These are phyloP conservation scores for Crocidura indochinensis DNA, from an alignment of 2,797 vertebrate species.

Conservation along the genomic window DNA sequence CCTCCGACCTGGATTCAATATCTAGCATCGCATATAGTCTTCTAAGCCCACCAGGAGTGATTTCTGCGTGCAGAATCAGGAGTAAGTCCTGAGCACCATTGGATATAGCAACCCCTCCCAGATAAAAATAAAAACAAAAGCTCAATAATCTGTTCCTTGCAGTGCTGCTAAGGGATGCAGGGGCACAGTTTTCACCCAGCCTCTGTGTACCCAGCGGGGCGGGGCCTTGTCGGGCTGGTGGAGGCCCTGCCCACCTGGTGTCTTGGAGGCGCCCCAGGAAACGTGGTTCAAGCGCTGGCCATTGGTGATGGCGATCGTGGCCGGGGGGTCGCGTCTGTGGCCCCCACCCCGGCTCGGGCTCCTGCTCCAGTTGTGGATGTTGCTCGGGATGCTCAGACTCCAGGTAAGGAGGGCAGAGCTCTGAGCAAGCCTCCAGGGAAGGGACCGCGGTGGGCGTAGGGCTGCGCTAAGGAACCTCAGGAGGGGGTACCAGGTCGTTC, in stretches of 20 bases:
- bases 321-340: background rate
- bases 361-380: background rate
- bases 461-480: no score
- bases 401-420: conserved; percentile 73
- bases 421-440: background rate
- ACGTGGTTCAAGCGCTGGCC: background rate
- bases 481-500: background rate
- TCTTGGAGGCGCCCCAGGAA: background rate
- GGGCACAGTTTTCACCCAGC: no score
- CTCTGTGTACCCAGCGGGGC: conserved; percentile 16
- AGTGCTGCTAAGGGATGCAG: no score
- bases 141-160: no score
- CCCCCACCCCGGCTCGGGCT: background rate
- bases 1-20: no score
- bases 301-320: conserved; percentile 48
- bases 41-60: no score
- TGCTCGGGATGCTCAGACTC: background rate
- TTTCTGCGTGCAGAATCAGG: no score
- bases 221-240: conserved; percentile 56
- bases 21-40: no score
- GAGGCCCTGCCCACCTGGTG: background rate
- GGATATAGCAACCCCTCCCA: no score
- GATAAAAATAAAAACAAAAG: no score
- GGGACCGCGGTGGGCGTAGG: background rate
- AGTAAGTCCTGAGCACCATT: no score